Base-by-base conservation (phyloP, 1,140 invertebrate genomes). In the Drosophila kikkawai region DNA sequence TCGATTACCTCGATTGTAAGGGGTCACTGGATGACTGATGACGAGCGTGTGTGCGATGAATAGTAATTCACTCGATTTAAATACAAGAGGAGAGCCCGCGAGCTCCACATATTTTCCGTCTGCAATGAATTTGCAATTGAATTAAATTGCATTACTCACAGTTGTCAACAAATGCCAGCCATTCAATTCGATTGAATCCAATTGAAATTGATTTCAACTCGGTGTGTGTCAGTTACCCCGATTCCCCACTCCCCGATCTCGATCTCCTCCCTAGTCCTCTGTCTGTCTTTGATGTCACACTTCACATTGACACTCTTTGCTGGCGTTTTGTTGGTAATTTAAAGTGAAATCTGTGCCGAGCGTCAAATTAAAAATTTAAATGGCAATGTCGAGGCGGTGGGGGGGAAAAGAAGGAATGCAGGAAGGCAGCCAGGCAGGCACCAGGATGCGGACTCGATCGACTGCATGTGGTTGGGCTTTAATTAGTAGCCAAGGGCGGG, bases 91-190 rank as follows among this genome's bases (percentile, higher is more conserved):
- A 47, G 63, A 73, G 77, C 69, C 65, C 65, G 63, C 51, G 53
- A 56, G 80, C 47, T 32, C 3, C 47, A 51, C 48, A 63, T 74
- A 74, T 74, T 75, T 75, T n/a, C 29, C 32, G 48, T n/a, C 47
- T 55, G 80, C 83, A 79, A 88, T 87, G 80, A 88, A 86, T 79
- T 86, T 82, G 84, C 83, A 87, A 88, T 87, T 87, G 84, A 88
- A 87, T 88, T 87, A 83, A 88, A 87, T 87, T 87, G 83, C 83
- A 87, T 87, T 87, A 88, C 80, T 87, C 80, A 87, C 84, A 88
- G 80, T 87, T 87, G 84, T 87, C 83, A 87, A 87, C 83, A 87
- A 87, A 88, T 84, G 84, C 80, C 83, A 83, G 51, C 64, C 79
- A 88, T 88, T 87, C 84, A 87, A 84, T 84, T 78, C 84, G 84